Percentiles rank a stretch among this genome's conserved stretches.
Conservation (phyloP, 2,888 invertebrate genomes). For the Cosmia pyralina region DNA sequence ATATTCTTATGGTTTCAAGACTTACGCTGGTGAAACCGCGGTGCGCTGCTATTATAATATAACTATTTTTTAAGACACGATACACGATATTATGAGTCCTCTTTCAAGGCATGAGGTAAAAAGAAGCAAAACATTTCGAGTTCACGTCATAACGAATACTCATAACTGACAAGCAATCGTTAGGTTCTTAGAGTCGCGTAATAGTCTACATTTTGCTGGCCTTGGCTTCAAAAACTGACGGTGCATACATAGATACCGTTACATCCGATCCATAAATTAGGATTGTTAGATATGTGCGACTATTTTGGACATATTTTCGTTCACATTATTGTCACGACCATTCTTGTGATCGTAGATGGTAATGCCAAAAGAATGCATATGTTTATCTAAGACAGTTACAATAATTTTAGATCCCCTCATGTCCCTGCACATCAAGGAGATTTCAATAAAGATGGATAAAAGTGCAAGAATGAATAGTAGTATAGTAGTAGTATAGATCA, state of each 20-base stretch:
- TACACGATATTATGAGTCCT: neutral
- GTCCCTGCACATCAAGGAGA: neutral
- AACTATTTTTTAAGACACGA: too few relatives aligned
- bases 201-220: slow-evolving; percentile 41
- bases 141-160: slow-evolving; percentile 6
- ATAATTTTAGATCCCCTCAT: neutral
- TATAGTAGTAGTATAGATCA: too few relatives aligned
- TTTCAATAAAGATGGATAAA: neutral
- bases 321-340: neutral
- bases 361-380: neutral
- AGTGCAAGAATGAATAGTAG: neutral
- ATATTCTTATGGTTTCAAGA: too few relatives aligned
- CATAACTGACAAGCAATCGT: slow-evolving; percentile 26
- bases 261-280: slow-evolving; percentile 44
- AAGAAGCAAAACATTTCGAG: slow-evolving; percentile 9
- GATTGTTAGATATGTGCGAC: slow-evolving; percentile 1
- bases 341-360: neutral
- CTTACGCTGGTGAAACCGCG: too few relatives aligned
- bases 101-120: neutral
- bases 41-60: too few relatives aligned
- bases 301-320: neutral
- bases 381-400: neutral
- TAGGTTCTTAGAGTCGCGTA: slow-evolving; percentile 24
- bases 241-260: slow-evolving; percentile 35
- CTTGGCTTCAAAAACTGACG: slow-evolving; percentile 52